Conservation (phyloP, 2,113 vertebrate species). For the Pampusana beccarii region DNA sequence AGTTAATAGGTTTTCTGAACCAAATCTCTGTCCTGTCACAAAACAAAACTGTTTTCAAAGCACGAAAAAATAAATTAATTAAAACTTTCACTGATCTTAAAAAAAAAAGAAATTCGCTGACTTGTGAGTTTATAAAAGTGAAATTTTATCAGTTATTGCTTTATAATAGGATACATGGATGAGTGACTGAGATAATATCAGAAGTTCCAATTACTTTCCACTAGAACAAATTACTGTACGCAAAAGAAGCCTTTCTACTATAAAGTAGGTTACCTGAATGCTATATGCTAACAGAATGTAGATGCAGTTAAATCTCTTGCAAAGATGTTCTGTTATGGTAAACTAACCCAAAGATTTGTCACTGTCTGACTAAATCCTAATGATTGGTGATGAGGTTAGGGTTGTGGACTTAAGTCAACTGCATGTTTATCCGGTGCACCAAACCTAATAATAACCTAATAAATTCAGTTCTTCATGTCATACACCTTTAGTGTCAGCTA, state of each 20-base stretch:
- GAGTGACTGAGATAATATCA: not conserved
- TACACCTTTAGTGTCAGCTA: not conserved
- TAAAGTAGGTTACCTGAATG: not conserved
- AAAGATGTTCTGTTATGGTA: not conserved
- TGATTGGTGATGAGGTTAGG: not conserved
- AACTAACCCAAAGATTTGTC: not conserved
- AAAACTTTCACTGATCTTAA: not conserved
- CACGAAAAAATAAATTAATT: not conserved
- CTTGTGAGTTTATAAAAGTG: not conserved
- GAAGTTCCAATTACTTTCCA: constrained; percentile 37
- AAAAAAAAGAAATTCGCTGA: not conserved
- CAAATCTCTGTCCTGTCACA: constrained; percentile 5
- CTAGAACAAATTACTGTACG: not conserved
- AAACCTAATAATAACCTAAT: not conserved
- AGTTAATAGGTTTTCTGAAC: constrained; percentile 5
- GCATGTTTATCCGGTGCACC: not conserved
- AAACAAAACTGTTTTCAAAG: not conserved
- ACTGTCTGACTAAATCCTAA: not conserved
- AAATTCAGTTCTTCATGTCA: not conserved
- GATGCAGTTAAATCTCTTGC: not conserved
- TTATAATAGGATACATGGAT: not conserved
- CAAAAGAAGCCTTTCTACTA: not conserved
- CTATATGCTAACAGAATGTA: not conserved
- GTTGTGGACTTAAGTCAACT: not conserved
- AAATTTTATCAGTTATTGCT: not conserved